Evolutionary conservation across 2,888 invertebrate species (phyloP), one percentile per base, ranked within the genome.

Genomic region (Chydorus sphaericus): DNA sequence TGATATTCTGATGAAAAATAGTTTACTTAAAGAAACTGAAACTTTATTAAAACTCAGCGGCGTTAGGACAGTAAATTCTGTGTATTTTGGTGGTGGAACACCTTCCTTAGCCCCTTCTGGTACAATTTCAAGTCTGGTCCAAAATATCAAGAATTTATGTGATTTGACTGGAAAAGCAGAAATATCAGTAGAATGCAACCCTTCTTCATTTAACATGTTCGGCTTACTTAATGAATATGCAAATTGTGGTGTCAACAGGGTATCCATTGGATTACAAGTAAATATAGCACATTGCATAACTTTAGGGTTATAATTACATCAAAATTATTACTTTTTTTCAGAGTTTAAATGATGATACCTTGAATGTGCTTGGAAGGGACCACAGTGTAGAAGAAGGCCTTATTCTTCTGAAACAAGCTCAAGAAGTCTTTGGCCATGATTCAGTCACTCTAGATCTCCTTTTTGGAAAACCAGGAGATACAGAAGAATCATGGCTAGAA

Each of bases 381-480:
- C 55, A 55, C 36, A 31, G 31, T 30, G 36, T 33, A 10, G 36
- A 26, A 16, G 33, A 55, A n/a, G 49, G 55, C 33, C 8, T 55
- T 20, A 36, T 5, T n/a, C 26, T 49, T 11, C n/a, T 55, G 8
- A 33, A 48, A 31, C 11, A 30, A 6, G 55, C 55, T 10, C n/a
- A 11, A 33, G 36, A 49, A 10, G 28, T 48, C 26, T 55, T 55
- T 48, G 55, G 44, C 14, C 2, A 18, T 23, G 36, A 33, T 31
- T 29, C 31, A 20, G 55, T 55, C 4, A 68, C 70, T 8, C 60
- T 67, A 3, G 70, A 70, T 61, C 37, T 69, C 16, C 67, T 70
- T 29, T 69, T 68, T 66, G 68, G 69, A 8, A 61, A 65, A 38
- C 69, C 68, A 8, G 60, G 60, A 3, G 69, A 69, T 56, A 65